phyloP scores from a whole-genome alignment of 2,113 vertebrate species.

The Callithrix jacchus region DNA sequence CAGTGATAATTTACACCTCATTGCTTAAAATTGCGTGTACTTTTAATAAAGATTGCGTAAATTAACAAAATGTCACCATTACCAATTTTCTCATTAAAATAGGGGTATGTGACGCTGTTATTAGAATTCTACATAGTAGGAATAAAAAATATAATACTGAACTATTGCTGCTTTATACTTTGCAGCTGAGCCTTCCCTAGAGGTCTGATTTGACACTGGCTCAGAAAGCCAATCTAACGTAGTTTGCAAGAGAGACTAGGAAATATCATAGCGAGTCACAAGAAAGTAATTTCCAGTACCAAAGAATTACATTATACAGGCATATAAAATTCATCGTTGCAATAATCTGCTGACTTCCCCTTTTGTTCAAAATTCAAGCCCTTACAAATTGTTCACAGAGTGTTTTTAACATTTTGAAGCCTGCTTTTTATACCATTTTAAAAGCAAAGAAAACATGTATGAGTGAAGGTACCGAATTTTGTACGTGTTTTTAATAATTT shows the following conservation, averaged over 20 bases:
- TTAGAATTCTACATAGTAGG: not conserved
- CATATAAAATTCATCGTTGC: not conserved
- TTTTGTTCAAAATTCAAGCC: conserved; percentile 20
- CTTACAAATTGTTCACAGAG: not conserved
- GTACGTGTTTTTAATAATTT: not conserved
- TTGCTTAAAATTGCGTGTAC: not conserved
- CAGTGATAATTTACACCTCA: not conserved
- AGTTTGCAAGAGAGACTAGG: not conserved
- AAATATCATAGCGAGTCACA: not conserved
- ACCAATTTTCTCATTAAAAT: conserved; percentile 19
- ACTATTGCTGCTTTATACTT: not conserved
- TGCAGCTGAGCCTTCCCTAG: not conserved
- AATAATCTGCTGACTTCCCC: not conserved
- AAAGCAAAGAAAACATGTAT: not conserved
- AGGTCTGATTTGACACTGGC: not conserved
- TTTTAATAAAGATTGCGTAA: conserved; percentile 47
- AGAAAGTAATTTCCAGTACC: not conserved
- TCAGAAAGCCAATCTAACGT: not conserved
- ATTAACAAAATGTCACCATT: conserved; percentile 34
- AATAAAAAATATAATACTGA: not conserved
- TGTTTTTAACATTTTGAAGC: not conserved
- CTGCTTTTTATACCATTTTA: not conserved
- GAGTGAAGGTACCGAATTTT: not conserved
- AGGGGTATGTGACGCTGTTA: not conserved
- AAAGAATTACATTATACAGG: not conserved